A percentile compares a stretch with the other conserved stretches of the same genome.
These are phyloP conservation scores for Ondatra zibethicus DNA, from an alignment of 2,113 vertebrate species.

Conservation along the genomic window DNA sequence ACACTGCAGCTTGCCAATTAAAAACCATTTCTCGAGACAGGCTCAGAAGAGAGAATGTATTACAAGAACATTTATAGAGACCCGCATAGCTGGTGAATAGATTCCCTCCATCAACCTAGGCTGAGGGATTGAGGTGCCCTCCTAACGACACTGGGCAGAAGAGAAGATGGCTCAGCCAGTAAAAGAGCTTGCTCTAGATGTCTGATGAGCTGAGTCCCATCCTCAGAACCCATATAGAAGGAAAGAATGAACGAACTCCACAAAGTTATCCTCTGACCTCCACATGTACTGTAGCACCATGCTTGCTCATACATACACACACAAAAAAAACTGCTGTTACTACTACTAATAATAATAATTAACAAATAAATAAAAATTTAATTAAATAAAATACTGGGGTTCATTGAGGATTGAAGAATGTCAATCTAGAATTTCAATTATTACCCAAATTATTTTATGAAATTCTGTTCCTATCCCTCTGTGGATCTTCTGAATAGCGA, in stretches of 20 bases:
- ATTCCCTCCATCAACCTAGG: not conserved
- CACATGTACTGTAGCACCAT: not conserved
- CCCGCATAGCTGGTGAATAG: not conserved
- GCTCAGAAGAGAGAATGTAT: not conserved
- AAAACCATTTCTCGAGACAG: conserved; percentile 29
- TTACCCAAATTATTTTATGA: not conserved
- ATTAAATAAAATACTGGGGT: not conserved
- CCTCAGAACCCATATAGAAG: not conserved
- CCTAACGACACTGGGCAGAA: not conserved
- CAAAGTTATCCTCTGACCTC: not conserved
- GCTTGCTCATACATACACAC: not conserved
- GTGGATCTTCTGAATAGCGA: not conserved
- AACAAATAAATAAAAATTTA: not conserved
- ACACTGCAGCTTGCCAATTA: conserved; percentile 28
- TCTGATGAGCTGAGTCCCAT: no score
- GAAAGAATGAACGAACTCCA: not conserved
- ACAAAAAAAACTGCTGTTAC: not conserved
- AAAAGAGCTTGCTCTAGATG: not conserved
- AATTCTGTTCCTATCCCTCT: not conserved
- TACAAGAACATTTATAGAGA: not conserved
- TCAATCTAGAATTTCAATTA: not conserved
- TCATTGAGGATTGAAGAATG: not conserved
- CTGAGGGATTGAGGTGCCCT: not conserved
- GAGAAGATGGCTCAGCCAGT: not conserved
- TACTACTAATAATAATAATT: not conserved